A percentile compares a stretch with the other conserved stretches of the same genome.
These are phyloP conservation scores for Alcedo atthis DNA, from an alignment of 2,797 vertebrate genomes.

Conservation along the genomic window DNA sequence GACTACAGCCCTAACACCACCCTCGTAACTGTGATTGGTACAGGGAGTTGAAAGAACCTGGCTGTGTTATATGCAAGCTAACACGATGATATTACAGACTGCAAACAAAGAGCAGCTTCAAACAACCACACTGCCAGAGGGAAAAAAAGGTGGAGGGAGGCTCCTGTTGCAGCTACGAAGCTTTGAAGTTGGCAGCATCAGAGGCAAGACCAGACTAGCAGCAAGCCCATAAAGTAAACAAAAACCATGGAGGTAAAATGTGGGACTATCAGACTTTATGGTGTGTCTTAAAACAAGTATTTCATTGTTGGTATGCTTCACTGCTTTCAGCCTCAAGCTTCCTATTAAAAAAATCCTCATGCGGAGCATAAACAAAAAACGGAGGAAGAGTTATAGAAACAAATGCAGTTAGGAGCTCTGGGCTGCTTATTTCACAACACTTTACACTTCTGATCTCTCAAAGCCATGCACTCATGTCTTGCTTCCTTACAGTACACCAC, in stretches of 20 bases:
- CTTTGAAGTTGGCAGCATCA: conserved; percentile 58
- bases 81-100: conserved; percentile 24
- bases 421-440: conserved; percentile 9
- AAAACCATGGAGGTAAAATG: conserved; percentile 20
- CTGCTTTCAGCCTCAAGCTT: neutral
- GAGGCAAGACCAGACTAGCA: conserved; percentile 44
- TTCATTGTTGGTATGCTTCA: neutral
- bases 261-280: neutral
- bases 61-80: conserved; percentile 10
- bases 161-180: neutral
- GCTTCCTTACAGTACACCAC: neutral
- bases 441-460: conserved; percentile 9
- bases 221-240: conserved; percentile 40
- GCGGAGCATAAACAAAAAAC: neutral
- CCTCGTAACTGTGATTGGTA: conserved; percentile 28
- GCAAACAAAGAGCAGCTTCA: conserved; percentile 53
- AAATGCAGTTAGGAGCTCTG: neutral
- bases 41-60: neutral
- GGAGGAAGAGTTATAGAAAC: neutral
- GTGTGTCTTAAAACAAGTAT: conserved; percentile 1
- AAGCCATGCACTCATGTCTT: neutral
- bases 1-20: neutral
- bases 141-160: conserved; percentile 41
- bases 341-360: conserved; percentile 9
- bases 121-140: conserved; percentile 29